phyloP scores from a whole-genome alignment of 2,888 invertebrate species.

The Hydropsyche betteni region DNA sequence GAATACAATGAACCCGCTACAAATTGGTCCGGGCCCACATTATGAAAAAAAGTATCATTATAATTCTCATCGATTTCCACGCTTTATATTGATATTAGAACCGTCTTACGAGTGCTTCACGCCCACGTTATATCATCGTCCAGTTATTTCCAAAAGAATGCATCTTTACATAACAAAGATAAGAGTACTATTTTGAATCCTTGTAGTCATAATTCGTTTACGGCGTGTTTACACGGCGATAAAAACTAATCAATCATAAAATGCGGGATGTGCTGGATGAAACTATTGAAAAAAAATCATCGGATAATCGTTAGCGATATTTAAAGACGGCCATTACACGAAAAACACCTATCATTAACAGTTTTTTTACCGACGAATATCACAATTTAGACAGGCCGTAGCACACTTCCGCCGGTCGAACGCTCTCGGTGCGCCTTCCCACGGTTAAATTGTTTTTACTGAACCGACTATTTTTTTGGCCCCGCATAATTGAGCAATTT shows the following conservation, averaged over 20 bases:
- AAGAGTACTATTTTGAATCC: neutral
- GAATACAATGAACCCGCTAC: constrained; percentile 5
- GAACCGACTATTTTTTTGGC: constrained; percentile 3
- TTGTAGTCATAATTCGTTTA: neutral
- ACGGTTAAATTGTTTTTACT: constrained; percentile 27
- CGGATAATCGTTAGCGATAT: constrained; percentile 7
- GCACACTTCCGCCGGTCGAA: constrained; percentile 11
- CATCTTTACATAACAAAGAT: neutral
- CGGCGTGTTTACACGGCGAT: neutral
- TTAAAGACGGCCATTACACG: constrained; percentile 13
- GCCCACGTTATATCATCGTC: neutral
- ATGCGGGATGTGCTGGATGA: too few species aligned
- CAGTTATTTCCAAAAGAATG: neutral
- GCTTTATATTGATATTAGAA: neutral
- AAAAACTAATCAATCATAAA: too few species aligned
- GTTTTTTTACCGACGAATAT: constrained; percentile 6
- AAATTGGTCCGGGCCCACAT: neutral
- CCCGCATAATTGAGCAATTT: constrained; percentile 18
- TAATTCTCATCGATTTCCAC: neutral
- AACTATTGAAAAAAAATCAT: neutral
- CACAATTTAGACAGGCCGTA: constrained; percentile 22
- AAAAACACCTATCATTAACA: constrained; percentile 28
- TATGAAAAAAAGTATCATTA: constrained; percentile 2
- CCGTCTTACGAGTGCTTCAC: neutral
- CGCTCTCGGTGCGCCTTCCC: neutral